Base-by-base conservation (phyloP, 1,140 invertebrate genomes). In the Solen grandis region DNA sequence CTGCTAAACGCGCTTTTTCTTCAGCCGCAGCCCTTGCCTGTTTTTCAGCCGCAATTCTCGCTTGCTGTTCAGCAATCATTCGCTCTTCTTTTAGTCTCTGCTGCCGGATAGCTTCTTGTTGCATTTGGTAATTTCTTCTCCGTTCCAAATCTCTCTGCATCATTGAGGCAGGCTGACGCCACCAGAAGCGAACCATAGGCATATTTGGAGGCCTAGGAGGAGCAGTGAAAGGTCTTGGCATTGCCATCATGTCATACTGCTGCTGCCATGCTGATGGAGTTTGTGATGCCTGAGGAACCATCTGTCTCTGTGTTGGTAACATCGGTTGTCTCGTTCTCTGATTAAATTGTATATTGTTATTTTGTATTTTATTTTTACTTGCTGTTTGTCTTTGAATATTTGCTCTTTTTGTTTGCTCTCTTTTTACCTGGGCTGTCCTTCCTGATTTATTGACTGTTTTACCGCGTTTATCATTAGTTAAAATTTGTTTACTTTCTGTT, bases 181-280 rank as follows among this genome's bases (percentile, higher is more conserved):
- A 78, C 75, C 75, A 78, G 50, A 78, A 78, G 16, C 63, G 50
- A 31, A 78, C 65, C 75, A 78, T 78, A 1, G 75, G 75, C 13
- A 69, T 27, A 33, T 65, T 80, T 0, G 57, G 77, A 54, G 54
- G 46, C 36, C 52, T 38, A 54, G 77, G 77, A 14, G 60, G 68
- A 3, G 22, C 36, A 4, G 55, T 46, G 41, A 19, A 46, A 46
- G 41, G 41, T 46, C 41, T 8, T 8, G 41, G 41, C 41, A 8
- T 10, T 46, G 46, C n/a, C 46, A 13, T 10, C 46, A 54, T 25
- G 3, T 54, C 25, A n/a, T 25, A 2, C 57, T 22, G 8, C 29
- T 60, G 57, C 29, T 60, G 5, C 29, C 27, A 2, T 60, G 16
- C 57, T 22, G 57, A 2, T 60, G 22, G 22, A 22, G 13, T 60